Evolutionary conservation across 2,797 vertebrate species (phyloP).

Genomic region (Pseudopleuronectes americanus): DNA sequence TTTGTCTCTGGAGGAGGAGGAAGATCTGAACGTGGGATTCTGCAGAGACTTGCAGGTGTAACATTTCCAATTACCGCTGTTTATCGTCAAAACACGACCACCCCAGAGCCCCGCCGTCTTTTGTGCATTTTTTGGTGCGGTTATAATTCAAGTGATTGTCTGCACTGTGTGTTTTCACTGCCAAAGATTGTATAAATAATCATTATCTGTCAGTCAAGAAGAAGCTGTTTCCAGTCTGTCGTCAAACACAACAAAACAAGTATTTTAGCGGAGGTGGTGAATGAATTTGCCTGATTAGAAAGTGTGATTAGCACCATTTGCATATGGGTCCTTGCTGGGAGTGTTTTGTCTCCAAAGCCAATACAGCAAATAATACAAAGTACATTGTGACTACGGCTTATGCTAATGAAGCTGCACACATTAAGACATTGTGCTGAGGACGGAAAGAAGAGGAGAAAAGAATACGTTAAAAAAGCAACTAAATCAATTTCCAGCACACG

Average conservation of each 20-base stretch:
- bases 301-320: conserved; percentile 27
- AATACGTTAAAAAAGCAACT: not conserved
- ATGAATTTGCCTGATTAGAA: conserved; percentile 20
- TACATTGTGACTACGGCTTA: conserved; percentile 15
- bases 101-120: conserved; percentile 45
- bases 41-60: conserved; percentile 58
- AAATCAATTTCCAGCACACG: not conserved
- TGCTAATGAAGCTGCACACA: conserved; percentile 32
- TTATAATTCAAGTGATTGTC: conserved; percentile 32
- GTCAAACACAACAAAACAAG: conserved; percentile 1
- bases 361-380: conserved; percentile 31
- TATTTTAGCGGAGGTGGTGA: conserved; percentile 7
- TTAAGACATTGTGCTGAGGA: not conserved
- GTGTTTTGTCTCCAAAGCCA: conserved; percentile 37
- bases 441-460: not conserved
- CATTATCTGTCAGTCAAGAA: not conserved
- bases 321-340: conserved; percentile 34
- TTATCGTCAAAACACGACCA: conserved; percentile 65
- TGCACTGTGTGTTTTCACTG: conserved; percentile 13
- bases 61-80: conserved; percentile 61
- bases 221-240: too few species aligned
- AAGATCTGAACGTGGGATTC: conserved; percentile 53
- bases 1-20: conserved; percentile 36
- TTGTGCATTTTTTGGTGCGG: conserved; percentile 3
- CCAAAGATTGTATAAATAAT: conserved; percentile 29